These are phyloP conservation scores for Athalia rosae DNA, from an alignment of 2,888 invertebrate genomes.

Conservation along the genomic window DNA sequence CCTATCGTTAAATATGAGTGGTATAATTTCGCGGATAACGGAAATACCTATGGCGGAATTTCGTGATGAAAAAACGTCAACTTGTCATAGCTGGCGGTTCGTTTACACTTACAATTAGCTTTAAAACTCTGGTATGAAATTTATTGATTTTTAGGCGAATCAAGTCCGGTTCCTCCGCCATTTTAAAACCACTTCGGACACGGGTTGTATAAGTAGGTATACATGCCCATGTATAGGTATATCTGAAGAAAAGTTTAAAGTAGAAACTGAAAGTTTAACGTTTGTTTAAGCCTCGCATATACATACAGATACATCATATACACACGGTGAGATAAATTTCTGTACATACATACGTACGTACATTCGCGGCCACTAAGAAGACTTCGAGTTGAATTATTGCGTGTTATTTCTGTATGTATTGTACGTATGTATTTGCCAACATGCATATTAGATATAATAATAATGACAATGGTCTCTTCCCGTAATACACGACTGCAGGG, in stretches of 20 bases:
- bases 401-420: neutral
- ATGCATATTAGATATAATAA: too few species aligned
- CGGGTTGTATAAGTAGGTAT: neutral
- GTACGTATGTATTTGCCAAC: neutral
- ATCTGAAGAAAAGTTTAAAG: conserved; percentile 24
- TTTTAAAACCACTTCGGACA: conserved; percentile 33
- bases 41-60: neutral
- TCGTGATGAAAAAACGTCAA: conserved; percentile 9
- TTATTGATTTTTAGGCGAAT: conserved; percentile 30
- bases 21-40: too few species aligned
- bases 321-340: neutral
- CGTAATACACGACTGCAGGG: too few species aligned
- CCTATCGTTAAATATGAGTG: too few species aligned
- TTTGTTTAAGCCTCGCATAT: conserved; percentile 32
- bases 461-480: too few species aligned
- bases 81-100: neutral
- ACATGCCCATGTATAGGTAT: neutral
- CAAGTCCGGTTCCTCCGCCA: conserved; percentile 31
- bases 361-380: neutral
- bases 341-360: neutral
- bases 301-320: neutral
- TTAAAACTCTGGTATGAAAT: conserved; percentile 34
- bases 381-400: conserved; percentile 3
- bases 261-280: conserved; percentile 23
- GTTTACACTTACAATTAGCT: conserved; percentile 8